Evolutionary conservation across 2,797 vertebrate genomes (phyloP).

Genomic region (Scomberomorus guttatus): DNA sequence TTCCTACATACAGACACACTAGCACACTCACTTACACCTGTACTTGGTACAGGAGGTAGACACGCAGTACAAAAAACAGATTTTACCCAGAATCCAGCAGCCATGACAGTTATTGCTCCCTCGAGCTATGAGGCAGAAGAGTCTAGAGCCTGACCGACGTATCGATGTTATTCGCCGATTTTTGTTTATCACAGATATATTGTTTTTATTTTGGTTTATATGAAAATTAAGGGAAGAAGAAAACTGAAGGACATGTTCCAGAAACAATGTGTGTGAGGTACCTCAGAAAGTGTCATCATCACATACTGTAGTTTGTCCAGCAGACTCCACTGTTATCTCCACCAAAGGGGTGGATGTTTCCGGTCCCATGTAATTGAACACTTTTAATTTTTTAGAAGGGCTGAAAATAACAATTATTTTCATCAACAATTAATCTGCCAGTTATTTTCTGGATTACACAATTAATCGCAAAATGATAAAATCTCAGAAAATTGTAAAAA

Average conservation of each 20-base stretch:
- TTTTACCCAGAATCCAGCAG: slow-evolving; percentile 78
- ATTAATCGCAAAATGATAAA: neutral
- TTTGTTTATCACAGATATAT: neutral
- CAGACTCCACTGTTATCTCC: neutral
- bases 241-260: neutral
- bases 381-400: neutral
- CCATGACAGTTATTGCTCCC: slow-evolving; percentile 72
- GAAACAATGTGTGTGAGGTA: neutral
- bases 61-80: slow-evolving; percentile 49
- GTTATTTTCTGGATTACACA: neutral
- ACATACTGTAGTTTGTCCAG: neutral
- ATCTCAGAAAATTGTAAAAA: slow-evolving; percentile 6
- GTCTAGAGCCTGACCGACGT: slow-evolving; percentile 49
- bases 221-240: neutral
- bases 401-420: neutral
- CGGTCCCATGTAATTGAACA: neutral
- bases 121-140: slow-evolving; percentile 55
- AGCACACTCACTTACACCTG: slow-evolving; percentile 56
- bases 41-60: slow-evolving; percentile 68
- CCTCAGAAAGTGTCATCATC: neutral
- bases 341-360: neutral
- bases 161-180: neutral
- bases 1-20: slow-evolving; percentile 60
- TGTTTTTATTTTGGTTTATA: neutral
- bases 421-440: neutral